Conservation (phyloP, 92 coral and sea anemone species). For the Phenganax marumi region DNA sequence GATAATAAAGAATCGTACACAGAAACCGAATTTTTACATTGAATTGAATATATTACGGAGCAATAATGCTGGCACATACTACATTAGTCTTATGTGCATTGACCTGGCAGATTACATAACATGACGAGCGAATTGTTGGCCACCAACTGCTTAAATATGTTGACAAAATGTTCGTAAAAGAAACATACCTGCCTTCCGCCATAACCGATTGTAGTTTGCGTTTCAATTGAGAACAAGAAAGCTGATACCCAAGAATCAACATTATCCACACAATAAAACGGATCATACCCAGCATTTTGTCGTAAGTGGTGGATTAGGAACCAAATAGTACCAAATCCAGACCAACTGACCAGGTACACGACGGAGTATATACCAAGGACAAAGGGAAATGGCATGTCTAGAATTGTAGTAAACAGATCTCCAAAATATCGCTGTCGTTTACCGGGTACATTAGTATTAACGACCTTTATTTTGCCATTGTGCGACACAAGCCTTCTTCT, state of each 20-base stretch:
- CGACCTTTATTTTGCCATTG: constrained; percentile 66
- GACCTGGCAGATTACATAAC: constrained; percentile 13
- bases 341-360: constrained; percentile 82
- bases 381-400: constrained; percentile 91
- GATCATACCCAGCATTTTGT: constrained; percentile 40
- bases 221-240: constrained; percentile 87
- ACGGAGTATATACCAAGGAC: constrained; percentile 65
- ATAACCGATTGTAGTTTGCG: constrained; percentile 96
- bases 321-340: constrained; percentile 81
- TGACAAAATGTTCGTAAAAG: not conserved
- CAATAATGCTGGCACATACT: not conserved
- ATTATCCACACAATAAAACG: constrained; percentile 72
- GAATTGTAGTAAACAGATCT: constrained; percentile 79
- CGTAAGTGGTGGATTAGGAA: constrained; percentile 71
- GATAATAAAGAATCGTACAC: not conserved
- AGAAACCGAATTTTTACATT: not conserved
- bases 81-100: no score
- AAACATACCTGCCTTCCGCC: constrained; percentile 92
- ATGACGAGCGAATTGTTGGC: not conserved
- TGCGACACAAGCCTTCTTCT: constrained; percentile 68
- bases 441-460: constrained; percentile 67
- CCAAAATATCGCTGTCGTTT: constrained; percentile 68
- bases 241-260: constrained; percentile 91
- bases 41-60: not conserved
- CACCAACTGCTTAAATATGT: constrained; percentile 7